phyloP scores from a whole-genome alignment of 2,888 invertebrate species.

The Leucania comma region DNA sequence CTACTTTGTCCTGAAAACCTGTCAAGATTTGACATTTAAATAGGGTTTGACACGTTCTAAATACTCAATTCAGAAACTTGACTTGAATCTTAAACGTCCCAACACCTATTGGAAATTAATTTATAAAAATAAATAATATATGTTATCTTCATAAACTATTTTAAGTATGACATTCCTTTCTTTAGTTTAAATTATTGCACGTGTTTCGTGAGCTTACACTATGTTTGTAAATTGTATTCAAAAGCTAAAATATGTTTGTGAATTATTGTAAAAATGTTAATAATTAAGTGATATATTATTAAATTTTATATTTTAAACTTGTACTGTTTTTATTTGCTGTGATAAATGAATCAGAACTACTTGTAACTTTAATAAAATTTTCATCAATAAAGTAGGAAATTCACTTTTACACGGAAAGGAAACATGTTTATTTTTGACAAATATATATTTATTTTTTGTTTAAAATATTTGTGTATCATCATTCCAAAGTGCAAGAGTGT shows the following conservation, averaged over 20 bases:
- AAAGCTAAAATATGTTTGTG: slow-evolving; percentile 12
- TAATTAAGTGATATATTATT: slow-evolving; percentile 46
- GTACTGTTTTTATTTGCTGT: not conserved
- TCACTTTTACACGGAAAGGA: not conserved
- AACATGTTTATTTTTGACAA: not conserved
- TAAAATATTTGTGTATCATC: slow-evolving; percentile 3
- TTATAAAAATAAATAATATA: not conserved
- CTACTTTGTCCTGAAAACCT: too few relatives aligned
- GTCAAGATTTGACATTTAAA: too few relatives aligned
- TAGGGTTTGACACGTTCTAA: not conserved
- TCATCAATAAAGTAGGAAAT: not conserved
- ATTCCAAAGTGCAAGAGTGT: not conserved
- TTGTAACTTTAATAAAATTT: not conserved
- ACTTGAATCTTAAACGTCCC: too few relatives aligned
- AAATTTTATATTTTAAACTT: slow-evolving; percentile 53
- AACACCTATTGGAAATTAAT: slow-evolving; percentile 5
- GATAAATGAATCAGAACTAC: not conserved
- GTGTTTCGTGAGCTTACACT: slow-evolving; percentile 34
- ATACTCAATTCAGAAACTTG: too few relatives aligned
- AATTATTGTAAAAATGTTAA: slow-evolving; percentile 34
- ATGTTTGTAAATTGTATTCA: slow-evolving; percentile 19
- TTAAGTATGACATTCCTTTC: slow-evolving; percentile 45
- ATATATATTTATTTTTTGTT: slow-evolving; percentile 5
- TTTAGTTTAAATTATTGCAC: slow-evolving; percentile 27
- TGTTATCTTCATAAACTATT: slow-evolving; percentile 5